Conservation (phyloP, 2,113 vertebrate genomes). For the Silurus asotus region DNA sequence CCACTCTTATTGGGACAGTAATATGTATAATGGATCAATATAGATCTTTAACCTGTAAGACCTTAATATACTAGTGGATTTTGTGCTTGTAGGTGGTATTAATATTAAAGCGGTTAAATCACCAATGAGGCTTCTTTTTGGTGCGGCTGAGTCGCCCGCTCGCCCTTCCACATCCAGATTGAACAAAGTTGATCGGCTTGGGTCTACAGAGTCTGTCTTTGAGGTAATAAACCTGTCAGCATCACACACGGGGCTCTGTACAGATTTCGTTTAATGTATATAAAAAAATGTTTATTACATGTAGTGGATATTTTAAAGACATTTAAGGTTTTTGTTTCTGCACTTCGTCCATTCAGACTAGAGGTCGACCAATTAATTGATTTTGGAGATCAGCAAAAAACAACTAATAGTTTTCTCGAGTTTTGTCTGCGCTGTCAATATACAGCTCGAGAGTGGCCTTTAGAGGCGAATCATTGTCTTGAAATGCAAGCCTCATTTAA, state of each 20-base stretch:
- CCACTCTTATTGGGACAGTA: not conserved
- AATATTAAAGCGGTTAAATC: slow-evolving; percentile 68
- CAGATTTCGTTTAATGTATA: not conserved
- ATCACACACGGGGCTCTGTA: not conserved
- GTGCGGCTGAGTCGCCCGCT: slow-evolving; percentile 75
- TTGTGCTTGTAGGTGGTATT: slow-evolving; percentile 57
- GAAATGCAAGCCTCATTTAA: no score
- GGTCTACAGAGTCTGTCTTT: slow-evolving; percentile 66
- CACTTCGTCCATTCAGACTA: not conserved
- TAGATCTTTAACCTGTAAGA: not conserved
- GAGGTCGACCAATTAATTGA: no score
- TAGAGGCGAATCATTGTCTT: no score
- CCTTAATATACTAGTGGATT: not conserved
- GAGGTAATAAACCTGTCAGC: slow-evolving; percentile 71
- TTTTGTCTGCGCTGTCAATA: no score
- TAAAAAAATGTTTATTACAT: not conserved
- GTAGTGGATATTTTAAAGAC: not conserved
- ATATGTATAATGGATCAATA: not conserved
- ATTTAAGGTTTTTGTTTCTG: not conserved
- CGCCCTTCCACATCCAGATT: slow-evolving; percentile 46
- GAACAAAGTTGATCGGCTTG: slow-evolving; percentile 57
- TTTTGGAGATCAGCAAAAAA: no score
- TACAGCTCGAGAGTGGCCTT: no score
- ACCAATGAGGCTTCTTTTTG: slow-evolving; percentile 87
- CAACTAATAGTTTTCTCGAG: no score